These are phyloP conservation scores for Megaleporinus macrocephalus DNA, from an alignment of 2,113 vertebrate species.

Conservation along the genomic window DNA sequence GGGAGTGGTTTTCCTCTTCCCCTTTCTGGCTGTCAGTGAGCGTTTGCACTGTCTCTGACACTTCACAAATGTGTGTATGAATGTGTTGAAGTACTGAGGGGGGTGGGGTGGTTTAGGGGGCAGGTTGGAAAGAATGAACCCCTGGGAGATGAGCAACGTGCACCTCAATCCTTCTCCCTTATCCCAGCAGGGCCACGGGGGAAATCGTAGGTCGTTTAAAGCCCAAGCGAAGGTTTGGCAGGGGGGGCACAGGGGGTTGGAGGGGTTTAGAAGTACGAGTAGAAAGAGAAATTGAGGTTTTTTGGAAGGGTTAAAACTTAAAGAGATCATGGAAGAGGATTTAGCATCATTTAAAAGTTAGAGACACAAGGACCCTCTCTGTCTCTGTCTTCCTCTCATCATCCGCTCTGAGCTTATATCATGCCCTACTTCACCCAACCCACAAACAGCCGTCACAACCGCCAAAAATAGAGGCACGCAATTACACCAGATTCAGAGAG, in stretches of 20 bases:
- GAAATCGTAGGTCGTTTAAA: slow-evolving; percentile 44
- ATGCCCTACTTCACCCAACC: slow-evolving; percentile 27
- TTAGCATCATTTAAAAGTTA: slow-evolving; percentile 38
- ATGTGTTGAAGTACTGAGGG: slow-evolving; percentile 5
- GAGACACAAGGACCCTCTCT: not conserved
- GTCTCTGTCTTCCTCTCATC: slow-evolving; percentile 17
- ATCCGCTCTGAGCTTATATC: slow-evolving; percentile 24
- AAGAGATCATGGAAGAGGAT: slow-evolving; percentile 37
- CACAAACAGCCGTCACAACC: not conserved
- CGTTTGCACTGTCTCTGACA: slow-evolving; percentile 10
- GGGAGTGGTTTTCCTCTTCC: slow-evolving; percentile 13
- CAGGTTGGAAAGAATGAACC: slow-evolving; percentile 25
- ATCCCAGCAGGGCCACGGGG: slow-evolving; percentile 23
- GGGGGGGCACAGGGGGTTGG: no score
- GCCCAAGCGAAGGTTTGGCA: not conserved
- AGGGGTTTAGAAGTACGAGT: not conserved
- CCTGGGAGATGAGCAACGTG: slow-evolving; percentile 24
- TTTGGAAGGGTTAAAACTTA: not conserved
- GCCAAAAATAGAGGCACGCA: slow-evolving; percentile 42
- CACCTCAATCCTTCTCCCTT: slow-evolving; percentile 11
- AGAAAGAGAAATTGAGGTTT: not conserved
- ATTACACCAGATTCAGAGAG: slow-evolving; percentile 27
- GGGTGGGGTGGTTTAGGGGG: slow-evolving; percentile 27
- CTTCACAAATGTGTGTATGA: slow-evolving; percentile 33
- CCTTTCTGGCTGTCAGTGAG: slow-evolving; percentile 27